Conservation (phyloP, 1,140 invertebrate genomes). For the Holotrichia oblita region DNA sequence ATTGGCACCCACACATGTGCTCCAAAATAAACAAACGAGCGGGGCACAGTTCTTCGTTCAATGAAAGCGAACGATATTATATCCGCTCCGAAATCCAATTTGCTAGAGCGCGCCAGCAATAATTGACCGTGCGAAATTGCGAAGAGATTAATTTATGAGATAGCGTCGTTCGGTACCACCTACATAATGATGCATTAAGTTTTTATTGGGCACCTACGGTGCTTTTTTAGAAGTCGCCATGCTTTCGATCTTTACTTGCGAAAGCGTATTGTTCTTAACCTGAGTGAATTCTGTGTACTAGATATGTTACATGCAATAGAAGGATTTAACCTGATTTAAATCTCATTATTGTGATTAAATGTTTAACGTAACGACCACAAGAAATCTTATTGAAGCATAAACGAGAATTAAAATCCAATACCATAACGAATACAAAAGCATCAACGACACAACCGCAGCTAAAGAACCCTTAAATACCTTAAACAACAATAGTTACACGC, state of each 20-base stretch:
- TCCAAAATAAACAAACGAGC: constrained; percentile 17
- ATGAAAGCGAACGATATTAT: not conserved
- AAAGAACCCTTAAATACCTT: no score
- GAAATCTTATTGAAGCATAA: no score
- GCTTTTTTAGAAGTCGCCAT: not conserved
- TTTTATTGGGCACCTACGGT: constrained; percentile 24
- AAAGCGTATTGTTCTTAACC: not conserved
- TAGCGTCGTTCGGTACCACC: constrained; percentile 26
- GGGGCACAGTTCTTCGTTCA: not conserved
- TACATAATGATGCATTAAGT: constrained; percentile 36
- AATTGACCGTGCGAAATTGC: constrained; percentile 28
- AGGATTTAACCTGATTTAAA: no score
- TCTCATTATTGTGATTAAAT: no score
- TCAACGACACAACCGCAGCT: no score
- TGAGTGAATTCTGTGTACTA: no score
- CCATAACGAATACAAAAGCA: no score
- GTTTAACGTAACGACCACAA: no score
- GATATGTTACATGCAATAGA: no score
- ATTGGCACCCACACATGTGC: not conserved
- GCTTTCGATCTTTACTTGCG: not conserved
- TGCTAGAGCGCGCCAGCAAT: not conserved
- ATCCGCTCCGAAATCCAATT: constrained; percentile 11
- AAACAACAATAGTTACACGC: no score
- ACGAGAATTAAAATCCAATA: no score
- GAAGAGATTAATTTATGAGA: constrained; percentile 28